Conservation (phyloP, 2,888 invertebrate genomes). For the Fragum fragum region DNA sequence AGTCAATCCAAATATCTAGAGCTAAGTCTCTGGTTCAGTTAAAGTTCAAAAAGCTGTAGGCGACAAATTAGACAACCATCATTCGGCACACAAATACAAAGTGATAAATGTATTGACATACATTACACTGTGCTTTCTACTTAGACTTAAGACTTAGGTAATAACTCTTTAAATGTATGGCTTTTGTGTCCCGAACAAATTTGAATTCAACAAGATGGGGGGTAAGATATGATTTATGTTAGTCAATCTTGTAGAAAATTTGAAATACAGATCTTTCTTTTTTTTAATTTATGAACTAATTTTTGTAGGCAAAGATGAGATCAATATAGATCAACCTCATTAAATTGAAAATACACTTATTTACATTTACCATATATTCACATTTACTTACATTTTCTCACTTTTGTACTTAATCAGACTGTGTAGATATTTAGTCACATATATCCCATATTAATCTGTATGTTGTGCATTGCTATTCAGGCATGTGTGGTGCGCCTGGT, state of each 20-base stretch:
- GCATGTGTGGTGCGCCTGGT: conserved; percentile 3
- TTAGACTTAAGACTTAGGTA: neutral
- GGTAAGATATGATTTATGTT: neutral
- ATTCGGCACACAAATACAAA: neutral
- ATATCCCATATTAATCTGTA: neutral
- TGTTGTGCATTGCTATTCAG: conserved; percentile 3
- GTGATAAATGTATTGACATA: conserved; percentile 1
- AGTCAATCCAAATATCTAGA: neutral
- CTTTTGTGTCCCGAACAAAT: neutral
- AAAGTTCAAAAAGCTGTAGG: neutral
- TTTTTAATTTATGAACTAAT: neutral
- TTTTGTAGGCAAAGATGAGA: neutral
- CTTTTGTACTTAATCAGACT: neutral
- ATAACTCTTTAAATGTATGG: neutral
- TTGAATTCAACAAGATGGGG: neutral
- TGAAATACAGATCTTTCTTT: neutral
- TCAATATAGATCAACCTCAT: neutral
- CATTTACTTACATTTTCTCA: neutral
- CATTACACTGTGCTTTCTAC: neutral
- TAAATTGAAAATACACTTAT: conserved; percentile 4
- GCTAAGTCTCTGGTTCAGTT: conserved; percentile 1
- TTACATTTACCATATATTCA: neutral
- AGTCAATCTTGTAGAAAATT: neutral
- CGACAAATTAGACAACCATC: neutral
- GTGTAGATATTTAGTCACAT: neutral